Evolutionary conservation across 2,113 vertebrate genomes (phyloP).

Genomic region (Crotalus tigris): DNA sequence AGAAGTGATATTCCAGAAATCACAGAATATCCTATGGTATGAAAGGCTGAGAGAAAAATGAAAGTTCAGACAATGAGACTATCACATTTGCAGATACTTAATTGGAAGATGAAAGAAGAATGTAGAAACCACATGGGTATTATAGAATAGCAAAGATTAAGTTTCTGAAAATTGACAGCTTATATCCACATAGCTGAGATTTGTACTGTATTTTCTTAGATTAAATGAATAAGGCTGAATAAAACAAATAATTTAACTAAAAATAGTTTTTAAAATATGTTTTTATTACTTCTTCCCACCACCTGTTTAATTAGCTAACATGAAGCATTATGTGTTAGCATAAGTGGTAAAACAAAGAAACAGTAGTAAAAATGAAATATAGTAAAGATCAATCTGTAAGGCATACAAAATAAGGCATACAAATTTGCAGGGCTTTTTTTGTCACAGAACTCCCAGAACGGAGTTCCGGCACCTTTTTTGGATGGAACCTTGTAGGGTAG

Average conservation of each 20-base stretch:
- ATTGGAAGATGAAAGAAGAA: background rate
- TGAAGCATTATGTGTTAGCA: background rate
- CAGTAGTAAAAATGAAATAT: background rate
- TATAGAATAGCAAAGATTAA: background rate
- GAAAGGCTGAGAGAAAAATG: background rate
- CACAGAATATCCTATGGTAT: background rate
- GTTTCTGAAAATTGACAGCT: background rate
- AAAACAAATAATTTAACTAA: background rate
- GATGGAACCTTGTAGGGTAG: no score
- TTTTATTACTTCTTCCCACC: background rate
- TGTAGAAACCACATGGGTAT: background rate
- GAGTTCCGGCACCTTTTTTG: no score
- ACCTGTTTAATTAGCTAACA: background rate
- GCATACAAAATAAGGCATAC: no score
- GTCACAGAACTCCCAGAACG: no score
- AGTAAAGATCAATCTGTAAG: background rate
- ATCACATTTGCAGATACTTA: background rate
- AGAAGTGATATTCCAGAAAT: background rate
- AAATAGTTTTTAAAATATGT: background rate
- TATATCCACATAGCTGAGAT: background rate
- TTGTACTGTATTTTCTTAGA: background rate
- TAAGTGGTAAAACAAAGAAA: background rate
- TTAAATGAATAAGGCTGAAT: background rate
- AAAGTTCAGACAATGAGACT: background rate
- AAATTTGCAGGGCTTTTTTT: background rate